A percentile compares a stretch with the other conserved stretches of the same genome.
Conservation (phyloP, 2,113 vertebrate genomes). For the Zosterops borbonicus region DNA sequence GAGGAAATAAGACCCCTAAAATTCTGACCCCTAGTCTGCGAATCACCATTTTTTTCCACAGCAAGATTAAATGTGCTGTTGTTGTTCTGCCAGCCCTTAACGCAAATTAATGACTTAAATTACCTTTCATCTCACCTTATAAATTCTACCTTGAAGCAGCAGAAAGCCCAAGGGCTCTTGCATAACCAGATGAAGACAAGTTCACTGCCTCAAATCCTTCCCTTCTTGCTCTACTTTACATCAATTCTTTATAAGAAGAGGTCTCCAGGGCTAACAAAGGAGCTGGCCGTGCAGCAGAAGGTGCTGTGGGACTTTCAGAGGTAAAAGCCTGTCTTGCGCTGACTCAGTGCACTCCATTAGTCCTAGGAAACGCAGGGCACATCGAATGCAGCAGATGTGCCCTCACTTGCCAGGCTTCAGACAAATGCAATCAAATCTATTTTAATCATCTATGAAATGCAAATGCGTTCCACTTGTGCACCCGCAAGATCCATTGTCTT, state of each 20-base stretch:
- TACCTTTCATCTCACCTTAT: constrained; percentile 73
- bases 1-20: constrained; percentile 26
- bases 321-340: not conserved
- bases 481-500: constrained; percentile 67
- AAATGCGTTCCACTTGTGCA: constrained; percentile 72
- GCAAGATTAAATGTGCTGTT: constrained; percentile 31
- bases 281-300: constrained; percentile 42
- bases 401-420: constrained; percentile 65
- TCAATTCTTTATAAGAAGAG: constrained; percentile 67
- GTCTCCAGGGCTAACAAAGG: constrained; percentile 61
- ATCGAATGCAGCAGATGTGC: constrained; percentile 64
- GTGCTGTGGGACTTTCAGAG: constrained; percentile 51
- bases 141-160: constrained; percentile 72
- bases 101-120: constrained; percentile 71
- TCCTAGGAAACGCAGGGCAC: constrained; percentile 38
- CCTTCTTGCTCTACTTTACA: constrained; percentile 54
- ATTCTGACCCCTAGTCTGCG: constrained; percentile 7
- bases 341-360: constrained; percentile 52
- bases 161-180: constrained; percentile 63
- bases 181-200: constrained; percentile 67
- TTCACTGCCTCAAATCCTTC: constrained; percentile 52
- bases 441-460: constrained; percentile 81
- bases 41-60: constrained; percentile 19
- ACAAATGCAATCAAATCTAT: constrained; percentile 75
- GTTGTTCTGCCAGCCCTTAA: constrained; percentile 69